Evolutionary conservation across 2,113 vertebrate genomes (phyloP).

Genomic region (Centropristis striata): DNA sequence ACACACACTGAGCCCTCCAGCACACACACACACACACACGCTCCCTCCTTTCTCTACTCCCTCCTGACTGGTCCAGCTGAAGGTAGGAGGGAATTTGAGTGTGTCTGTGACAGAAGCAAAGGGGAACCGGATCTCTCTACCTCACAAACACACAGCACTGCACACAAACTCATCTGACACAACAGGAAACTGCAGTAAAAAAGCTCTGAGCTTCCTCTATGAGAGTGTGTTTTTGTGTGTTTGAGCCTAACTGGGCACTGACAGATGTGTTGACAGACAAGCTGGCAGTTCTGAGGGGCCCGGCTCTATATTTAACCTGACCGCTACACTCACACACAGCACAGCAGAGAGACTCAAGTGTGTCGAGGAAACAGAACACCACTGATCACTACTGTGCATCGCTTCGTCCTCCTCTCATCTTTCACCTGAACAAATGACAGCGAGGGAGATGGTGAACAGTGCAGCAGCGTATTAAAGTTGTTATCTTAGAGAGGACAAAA

Average conservation of each 20-base stretch:
- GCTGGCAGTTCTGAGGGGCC: background rate
- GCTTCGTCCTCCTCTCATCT: background rate
- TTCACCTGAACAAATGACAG: conserved; percentile 16
- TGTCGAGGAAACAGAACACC: conserved; percentile 15
- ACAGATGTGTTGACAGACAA: background rate
- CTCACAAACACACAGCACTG: background rate
- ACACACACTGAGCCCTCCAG: background rate
- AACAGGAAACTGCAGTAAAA: conserved; percentile 67
- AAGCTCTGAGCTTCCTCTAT: conserved; percentile 50
- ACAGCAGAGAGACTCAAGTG: background rate
- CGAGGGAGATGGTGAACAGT: background rate
- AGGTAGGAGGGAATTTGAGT: conserved; percentile 42
- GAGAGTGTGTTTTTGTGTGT: background rate
- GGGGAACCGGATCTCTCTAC: conserved; percentile 52
- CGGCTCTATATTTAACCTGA: conserved; percentile 28
- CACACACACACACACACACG: background rate
- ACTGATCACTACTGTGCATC: background rate
- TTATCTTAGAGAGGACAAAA: background rate
- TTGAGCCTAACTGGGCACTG: background rate
- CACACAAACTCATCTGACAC: conserved; percentile 42
- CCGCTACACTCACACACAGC: background rate
- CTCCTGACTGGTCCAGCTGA: background rate
- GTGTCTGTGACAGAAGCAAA: conserved; percentile 10
- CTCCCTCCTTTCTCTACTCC: background rate
- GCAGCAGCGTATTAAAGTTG: background rate